Conservation (phyloP, 2,797 vertebrate species). For the Brachyrhaphis roseni region DNA sequence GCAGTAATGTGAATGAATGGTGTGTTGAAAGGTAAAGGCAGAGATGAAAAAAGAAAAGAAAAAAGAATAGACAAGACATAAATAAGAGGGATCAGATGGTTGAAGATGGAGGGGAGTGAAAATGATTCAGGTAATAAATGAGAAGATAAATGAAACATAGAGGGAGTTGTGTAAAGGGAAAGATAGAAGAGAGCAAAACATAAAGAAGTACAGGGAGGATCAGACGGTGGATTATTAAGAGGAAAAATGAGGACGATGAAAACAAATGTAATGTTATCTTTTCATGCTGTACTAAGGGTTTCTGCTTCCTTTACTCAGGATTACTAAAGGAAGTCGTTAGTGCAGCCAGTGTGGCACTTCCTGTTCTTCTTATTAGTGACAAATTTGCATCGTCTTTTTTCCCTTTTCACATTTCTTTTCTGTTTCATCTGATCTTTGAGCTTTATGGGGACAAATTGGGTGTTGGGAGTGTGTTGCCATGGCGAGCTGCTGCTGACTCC, state of each 20-base stretch:
- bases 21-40: neutral
- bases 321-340: constrained; percentile 65
- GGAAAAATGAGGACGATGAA: neutral
- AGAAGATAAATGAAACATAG: neutral
- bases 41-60: neutral
- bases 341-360: constrained; percentile 34
- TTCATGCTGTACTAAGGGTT: constrained; percentile 15
- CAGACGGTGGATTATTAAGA: constrained; percentile 15
- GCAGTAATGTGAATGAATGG: neutral
- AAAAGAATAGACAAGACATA: neutral
- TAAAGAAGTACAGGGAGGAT: constrained; percentile 18
- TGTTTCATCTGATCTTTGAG: constrained; percentile 62
- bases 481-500: constrained; percentile 13
- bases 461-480: constrained; percentile 43
- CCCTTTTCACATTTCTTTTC: constrained; percentile 33
- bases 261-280: constrained; percentile 19
- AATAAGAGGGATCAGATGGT: neutral
- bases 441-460: constrained; percentile 68
- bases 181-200: neutral
- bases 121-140: neutral
- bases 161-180: neutral
- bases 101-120: neutral
- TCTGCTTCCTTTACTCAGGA: constrained; percentile 51
- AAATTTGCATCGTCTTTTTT: constrained; percentile 33
- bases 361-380: constrained; percentile 53